A percentile compares a stretch with the other conserved stretches of the same genome.
Conservation (phyloP, 2,888 invertebrate species). For the Linyphia triangularis region DNA sequence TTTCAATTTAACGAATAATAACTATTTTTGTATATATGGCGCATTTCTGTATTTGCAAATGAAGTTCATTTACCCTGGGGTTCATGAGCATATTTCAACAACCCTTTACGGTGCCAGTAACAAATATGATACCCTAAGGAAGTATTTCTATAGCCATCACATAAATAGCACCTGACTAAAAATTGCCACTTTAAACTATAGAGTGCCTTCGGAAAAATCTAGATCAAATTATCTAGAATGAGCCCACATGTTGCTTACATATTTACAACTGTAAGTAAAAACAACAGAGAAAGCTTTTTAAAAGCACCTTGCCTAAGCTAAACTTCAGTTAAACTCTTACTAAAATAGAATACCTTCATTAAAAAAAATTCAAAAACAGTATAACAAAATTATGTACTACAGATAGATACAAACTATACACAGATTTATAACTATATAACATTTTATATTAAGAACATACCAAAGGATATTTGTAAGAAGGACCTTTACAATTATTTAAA, state of each 20-base stretch:
- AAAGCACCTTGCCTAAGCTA: slow-evolving; percentile 50
- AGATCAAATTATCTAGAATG: slow-evolving; percentile 22
- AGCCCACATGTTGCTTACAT: slow-evolving; percentile 27
- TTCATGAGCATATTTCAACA: no score
- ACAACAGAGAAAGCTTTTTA: slow-evolving; percentile 9
- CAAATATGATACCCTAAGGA: no score
- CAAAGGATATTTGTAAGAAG: background rate
- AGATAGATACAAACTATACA: no score
- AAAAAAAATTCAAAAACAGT: background rate
- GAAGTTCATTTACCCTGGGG: no score
- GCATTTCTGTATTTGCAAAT: no score
- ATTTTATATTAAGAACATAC: background rate
- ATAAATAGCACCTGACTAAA: slow-evolving; percentile 30
- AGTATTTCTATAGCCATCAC: background rate
- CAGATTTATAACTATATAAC: background rate
- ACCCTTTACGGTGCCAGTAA: no score
- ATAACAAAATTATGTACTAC: background rate
- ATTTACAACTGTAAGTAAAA: slow-evolving; percentile 32
- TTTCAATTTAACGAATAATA: no score
- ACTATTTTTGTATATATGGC: no score
- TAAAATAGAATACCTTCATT: slow-evolving; percentile 13
- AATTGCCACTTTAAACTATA: background rate
- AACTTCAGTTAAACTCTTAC: slow-evolving; percentile 38
- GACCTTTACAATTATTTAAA: no score
- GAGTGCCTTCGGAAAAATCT: background rate